Evolutionary conservation across 2,113 vertebrate species (phyloP), one percentile per base, ranked within the genome.

Genomic region (Paralichthys olivaceus): DNA sequence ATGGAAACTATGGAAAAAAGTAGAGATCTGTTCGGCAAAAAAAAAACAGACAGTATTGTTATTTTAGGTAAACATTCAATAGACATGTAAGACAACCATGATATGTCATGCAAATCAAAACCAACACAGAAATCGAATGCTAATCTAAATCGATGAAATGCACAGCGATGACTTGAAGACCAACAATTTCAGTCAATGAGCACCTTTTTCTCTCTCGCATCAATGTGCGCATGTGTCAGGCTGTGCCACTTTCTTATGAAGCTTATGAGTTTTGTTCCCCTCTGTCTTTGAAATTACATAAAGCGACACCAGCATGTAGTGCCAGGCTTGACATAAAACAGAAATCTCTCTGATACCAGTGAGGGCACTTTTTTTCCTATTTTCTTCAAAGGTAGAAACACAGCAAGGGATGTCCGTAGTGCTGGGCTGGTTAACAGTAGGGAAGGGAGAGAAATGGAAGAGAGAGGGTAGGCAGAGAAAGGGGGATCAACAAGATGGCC

Each of bases 201-300:
- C 70, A 78, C 60, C 63, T 81, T 45, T 75, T 37, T 15, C 17
- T 11, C 19, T 14, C 29, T 61, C 20, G 12, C 59, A 72, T 58
- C 55, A 28, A 54, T 66, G 58, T 85, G 65, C 78, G 63, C 20
- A 54, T 75, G 64, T 69, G 17, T 77, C 67, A 56, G 77, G 45
- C 72, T 49, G 60, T 19, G 74, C 65, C 69, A 71, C 74, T 79
- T 91, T 72, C 61, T 61, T 62, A 69, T 77, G 71, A 70, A 76
- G 85, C 71, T 82, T 82, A 45, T 81, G 80, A 85, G 72, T 71
- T 49, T 81, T 82, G 59, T n/a, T n/a, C n/a, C n/a, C 88, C 82
- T 88, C 43, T 66, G 72, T 74, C 89, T 93, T 89, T 91, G 77
- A 90, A 92, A 92, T 84, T 84, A 78, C 77, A 80, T 84, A 49